Percentiles rank a stretch among this genome's conserved stretches.
These are phyloP conservation scores for Petrocephalus zakoni DNA, from an alignment of 2,113 vertebrate species.

Conservation along the genomic window DNA sequence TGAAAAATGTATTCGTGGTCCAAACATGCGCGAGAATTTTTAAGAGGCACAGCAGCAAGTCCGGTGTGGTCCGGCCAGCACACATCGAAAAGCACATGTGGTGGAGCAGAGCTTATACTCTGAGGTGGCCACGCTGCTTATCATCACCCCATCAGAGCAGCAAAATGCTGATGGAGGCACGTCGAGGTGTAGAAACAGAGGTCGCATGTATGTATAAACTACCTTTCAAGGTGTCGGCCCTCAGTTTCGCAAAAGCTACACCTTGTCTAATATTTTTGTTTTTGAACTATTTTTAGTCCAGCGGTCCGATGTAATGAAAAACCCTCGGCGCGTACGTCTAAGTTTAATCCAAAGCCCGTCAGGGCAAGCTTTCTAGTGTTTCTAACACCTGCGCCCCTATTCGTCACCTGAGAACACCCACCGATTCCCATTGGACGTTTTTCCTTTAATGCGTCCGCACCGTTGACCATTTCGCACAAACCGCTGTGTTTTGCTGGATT, in stretches of 20 bases:
- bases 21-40: not conserved
- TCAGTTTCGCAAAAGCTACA: not conserved
- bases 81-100: not conserved
- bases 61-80: not conserved
- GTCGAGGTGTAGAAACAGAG: not conserved
- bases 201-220: not conserved
- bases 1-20: not conserved
- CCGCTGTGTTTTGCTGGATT: constrained; percentile 6
- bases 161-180: not conserved
- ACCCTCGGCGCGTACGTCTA: not conserved
- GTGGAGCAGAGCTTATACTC: not conserved
- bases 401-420: not conserved
- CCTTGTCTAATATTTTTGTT: not conserved
- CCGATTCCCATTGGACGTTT: not conserved
- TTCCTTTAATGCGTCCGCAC: not conserved
- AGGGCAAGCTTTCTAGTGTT: not conserved
- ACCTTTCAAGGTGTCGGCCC: not conserved
- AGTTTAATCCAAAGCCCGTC: not conserved
- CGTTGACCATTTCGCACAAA: not conserved
- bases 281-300: not conserved
- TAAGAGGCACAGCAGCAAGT: not conserved
- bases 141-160: not conserved
- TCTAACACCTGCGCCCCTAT: constrained; percentile 3
- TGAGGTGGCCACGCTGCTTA: not conserved
- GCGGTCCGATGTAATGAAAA: not conserved